Evolutionary conservation across 2,888 invertebrate genomes (phyloP), one percentile per base, ranked within the genome.

Genomic region (Eudasyphora cyanicolor): DNA sequence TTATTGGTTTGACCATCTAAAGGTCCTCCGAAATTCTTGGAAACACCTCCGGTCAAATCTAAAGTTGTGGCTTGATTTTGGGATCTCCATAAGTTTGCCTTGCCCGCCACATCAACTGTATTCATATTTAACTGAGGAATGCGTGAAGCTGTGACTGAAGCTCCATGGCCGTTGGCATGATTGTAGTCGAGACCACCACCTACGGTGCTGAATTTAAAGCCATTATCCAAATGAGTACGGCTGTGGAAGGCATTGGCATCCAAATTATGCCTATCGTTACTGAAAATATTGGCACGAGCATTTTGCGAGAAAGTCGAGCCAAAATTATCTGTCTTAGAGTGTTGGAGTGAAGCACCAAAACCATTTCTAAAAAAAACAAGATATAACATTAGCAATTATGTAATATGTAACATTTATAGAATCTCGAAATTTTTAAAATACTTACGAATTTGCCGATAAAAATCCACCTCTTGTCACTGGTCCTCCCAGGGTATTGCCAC

Each of bases 111-210:
- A 74, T 85, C 86, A 12, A 85, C 69, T 5, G 76, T 84, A 8
- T 80, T 85, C 62, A 75, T 78, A n/a, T 84, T 75, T 14, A 86
- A 57, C 19, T 87, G 81, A 14, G 87, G 86, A 42, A 87, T 87
- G 6, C 79, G 74, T 49, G 85, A 86, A 2, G 79, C 82, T 5
- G 79, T 82, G 27, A 86, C 5, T 0, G 86, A 80, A 10, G 85
- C 85, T 2, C 76, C 84, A 71, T 87, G 86, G 6, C 87, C 86
- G 17, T 67, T 67, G 0, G 79, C 82, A 62, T 87, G 85, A 70
- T 80, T 82, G 49, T 86, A 87, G 29, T 86, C 79, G 19, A 87
- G 62, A 14, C 82, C 85, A 12, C 82, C 86, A n/a, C 86, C 87
- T 27, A 79, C 38, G 1, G 77, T 83, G 70, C 84, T 75, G 35